Evolutionary conservation across 30 jellyfish, hydroid and myxozoan genomes (phyloP).

Genomic region (Turritopsis dohrnii): DNA sequence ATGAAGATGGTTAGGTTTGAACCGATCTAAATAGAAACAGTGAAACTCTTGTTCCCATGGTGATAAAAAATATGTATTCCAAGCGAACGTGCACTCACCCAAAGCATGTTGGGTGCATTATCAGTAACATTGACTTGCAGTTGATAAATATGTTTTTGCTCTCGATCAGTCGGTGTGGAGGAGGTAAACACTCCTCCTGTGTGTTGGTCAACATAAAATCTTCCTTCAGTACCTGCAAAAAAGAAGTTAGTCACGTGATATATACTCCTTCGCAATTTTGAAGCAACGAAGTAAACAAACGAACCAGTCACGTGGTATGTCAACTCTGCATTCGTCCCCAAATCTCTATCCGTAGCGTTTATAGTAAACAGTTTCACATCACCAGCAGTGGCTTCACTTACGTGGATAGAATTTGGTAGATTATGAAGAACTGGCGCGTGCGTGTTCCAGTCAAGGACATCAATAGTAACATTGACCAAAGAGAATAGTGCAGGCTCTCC

Average conservation of each 20-base stretch:
- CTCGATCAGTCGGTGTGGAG: conserved; percentile 44
- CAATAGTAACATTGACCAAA: background rate
- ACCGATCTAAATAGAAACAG: conserved; percentile 14
- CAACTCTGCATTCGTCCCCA: conserved; percentile 34
- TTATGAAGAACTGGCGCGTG: conserved; percentile 20
- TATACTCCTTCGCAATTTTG: background rate
- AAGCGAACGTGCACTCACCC: conserved; percentile 26
- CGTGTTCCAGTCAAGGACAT: conserved; percentile 7
- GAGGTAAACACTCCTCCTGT: conserved; percentile 31
- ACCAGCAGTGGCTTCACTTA: conserved; percentile 31
- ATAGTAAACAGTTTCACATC: background rate
- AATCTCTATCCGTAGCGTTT: conserved; percentile 42
- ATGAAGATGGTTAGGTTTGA: conserved; percentile 20
- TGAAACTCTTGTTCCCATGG: background rate
- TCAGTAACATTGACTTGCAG: conserved; percentile 44
- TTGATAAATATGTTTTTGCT: conserved; percentile 13
- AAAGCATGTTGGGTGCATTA: conserved; percentile 26
- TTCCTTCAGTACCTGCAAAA: conserved; percentile 14
- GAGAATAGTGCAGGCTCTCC: conserved; percentile 19
- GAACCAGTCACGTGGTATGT: conserved; percentile 7
- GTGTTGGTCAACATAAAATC: conserved; percentile 17
- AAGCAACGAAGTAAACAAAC: no score
- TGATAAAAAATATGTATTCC: background rate
- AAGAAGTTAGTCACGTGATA: background rate
- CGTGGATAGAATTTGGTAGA: conserved; percentile 19